These are phyloP conservation scores for Phoebastria nigripes DNA, from an alignment of 2,797 vertebrate species.

Conservation along the genomic window DNA sequence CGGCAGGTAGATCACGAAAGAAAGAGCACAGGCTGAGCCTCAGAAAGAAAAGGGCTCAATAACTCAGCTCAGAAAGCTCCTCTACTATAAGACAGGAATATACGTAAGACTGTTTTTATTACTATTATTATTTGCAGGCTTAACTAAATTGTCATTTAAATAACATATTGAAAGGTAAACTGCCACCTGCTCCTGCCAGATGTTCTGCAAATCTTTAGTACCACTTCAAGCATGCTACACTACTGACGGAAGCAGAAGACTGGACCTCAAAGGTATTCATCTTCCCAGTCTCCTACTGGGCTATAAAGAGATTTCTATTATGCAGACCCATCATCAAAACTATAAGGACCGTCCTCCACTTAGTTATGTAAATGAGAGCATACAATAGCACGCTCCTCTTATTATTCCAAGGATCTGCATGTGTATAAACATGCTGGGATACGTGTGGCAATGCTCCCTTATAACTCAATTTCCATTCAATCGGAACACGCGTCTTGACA, in stretches of 20 bases:
- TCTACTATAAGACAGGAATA: not conserved
- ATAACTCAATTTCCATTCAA: not conserved
- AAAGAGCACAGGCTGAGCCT: not conserved
- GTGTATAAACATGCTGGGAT: not conserved
- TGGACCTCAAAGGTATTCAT: constrained; percentile 15
- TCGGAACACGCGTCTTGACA: not conserved
- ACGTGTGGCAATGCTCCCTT: fast-evolving
- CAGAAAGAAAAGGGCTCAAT: not conserved
- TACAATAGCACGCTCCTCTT: not conserved
- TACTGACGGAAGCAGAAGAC: not conserved
- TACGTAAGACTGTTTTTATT: constrained; percentile 37
- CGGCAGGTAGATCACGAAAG: not conserved
- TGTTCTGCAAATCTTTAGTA: constrained; percentile 59
- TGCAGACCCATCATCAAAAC: not conserved
- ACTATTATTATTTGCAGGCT: constrained; percentile 57
- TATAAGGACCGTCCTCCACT: not conserved
- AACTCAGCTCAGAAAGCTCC: not conserved
- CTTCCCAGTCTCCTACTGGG: not conserved
- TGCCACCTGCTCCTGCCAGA: constrained; percentile 67
- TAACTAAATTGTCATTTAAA: constrained; percentile 64
- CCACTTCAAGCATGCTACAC: not conserved
- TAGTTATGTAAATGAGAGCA: not conserved
- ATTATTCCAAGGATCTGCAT: not conserved
- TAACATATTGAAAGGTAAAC: constrained; percentile 68
- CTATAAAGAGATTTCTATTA: not conserved